Evolutionary conservation across 2,888 invertebrate species (phyloP), one percentile per base, ranked within the genome.

Genomic region (Lithophane socia): DNA sequence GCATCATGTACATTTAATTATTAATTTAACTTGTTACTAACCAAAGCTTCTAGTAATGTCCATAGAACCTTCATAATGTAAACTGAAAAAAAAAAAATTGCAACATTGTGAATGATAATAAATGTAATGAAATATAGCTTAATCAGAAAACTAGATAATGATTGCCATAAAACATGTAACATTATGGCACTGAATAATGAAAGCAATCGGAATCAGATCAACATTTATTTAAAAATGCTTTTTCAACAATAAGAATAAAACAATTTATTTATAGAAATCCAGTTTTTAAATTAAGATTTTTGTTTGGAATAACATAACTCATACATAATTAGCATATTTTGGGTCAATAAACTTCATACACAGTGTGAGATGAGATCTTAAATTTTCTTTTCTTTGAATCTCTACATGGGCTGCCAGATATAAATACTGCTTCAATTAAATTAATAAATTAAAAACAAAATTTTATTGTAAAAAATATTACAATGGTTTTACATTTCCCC

Each of bases 1-100:
- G 4, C 9, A 21, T n/a, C 5, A 37, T 18, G 21, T 21, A 67
- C 49, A 29, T 29, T 5, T 18, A 44, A 49, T n/a, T n/a, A 54
- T 9, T 8, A 3, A 68, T 58, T 42, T 58, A 68, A 68, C 58
- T 68, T 42, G 10, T 42, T 60, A 42, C 7, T 58, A 60, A n/a
- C 42, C n/a, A 42, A 68, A 58, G 5, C 18, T 60, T 68, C 68
- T 18, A 42, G 68, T n/a, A 60, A 68, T 18, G n/a, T 68, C 68
- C 42, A 42, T 42, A 2, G 37, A 68, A 58, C 42, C 16, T 68
- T 68, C n/a, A 1, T 56, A 37, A n/a, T 12, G 10, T n/a, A 12
- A 37, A 68, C 16, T 42, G 29, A 52, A 67, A 37, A n/a, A 42
- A 68, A 16, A 1, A n/a, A 52, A 8, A 52, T n/a, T 56, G 16